Evolutionary conservation across 2,888 invertebrate species (phyloP), one percentile per base, ranked within the genome.

Genomic region (Phortica magna): DNA sequence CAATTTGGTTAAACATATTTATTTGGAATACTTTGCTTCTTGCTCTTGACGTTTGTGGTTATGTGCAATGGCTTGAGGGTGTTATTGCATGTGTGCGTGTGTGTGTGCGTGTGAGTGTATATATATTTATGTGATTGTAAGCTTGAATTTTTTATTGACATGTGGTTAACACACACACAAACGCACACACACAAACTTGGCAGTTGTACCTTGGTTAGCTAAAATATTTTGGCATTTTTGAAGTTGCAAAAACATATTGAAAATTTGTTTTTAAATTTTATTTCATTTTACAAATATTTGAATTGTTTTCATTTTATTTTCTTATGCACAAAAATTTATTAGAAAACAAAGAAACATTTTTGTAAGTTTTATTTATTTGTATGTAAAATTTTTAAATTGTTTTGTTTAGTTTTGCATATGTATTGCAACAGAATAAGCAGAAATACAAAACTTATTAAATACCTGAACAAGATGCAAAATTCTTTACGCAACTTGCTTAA

Each of bases 1-100:
- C 87, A 85, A 87, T 85, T 85, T 85, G 82, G 87, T 83, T 84
- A 85, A 85, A 85, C 84, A 87, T 85, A 85, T 85, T 85, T 87
- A 82, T 85, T 85, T 84, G 87, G 79, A 81, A 81, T 83, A 76
- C 76, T 76, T 78, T 76, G 74, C 67, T 42, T 74, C 77, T 72
- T 77, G 74, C 64, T 70, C 68, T 39, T 55, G 31, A 17, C 48
- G 77, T 81, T 73, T 78, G 48, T 14, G 48, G 48, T 79, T 81
- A 14, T 48, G 48, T 48, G 48, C 9, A 10, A 31, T 31, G 22
- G 39, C 39, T 19, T 4, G 39, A 39, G 10, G 31, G 39, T 9
- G 14, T 22, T 9, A 6, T 61, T 61, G 19, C 7, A 19, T 4
- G 61, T n/a, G n/a, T n/a, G 14, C 67, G 71, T 42, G 31, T n/a